Base-by-base conservation (phyloP, 1,140 invertebrate genomes). In the Helicorthomorpha holstii region DNA sequence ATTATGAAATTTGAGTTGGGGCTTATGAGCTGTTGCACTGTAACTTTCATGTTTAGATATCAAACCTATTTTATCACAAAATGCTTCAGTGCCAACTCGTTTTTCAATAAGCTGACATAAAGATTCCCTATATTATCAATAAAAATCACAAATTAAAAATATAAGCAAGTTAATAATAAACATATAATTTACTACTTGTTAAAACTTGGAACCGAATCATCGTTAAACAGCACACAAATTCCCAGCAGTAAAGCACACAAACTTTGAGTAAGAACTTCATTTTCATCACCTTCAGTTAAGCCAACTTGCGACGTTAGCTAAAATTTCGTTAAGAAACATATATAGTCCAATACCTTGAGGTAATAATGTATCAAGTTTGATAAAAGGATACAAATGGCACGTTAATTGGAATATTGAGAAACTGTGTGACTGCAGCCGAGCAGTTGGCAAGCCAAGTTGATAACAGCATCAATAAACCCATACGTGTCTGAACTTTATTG, bases 211-310 rank as follows among this genome's bases (percentile, higher is more conserved):
- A 88, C 80, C 1, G 80, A 80, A 59, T 93, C 82, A 62, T 96
- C 86, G 67, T 96, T 97, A 67, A 85, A 94, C 55, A 86, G 76
- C 46, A 96, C 78, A 65, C 90, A 94, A 44, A 98, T 74, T 1
- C 90, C 93, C 58, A 98, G 79, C 3, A 97, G 71, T 64, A 98
- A 91, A 1, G 95, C 90, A 66, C 90, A 92, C 52, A 98, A 71
- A 46, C 92, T 92, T 66, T 89, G 81, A 19, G 95, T 73, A 44
- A 97, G 69, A 57, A 82, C 80, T 61, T 91, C 89, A 61, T 83
- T 80, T 55, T 92, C 89, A 65, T 93, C 88, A 54, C 83, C 80
- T 69, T 85, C 83, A 54, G 76, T 78, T 19, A 82, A 78, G 51
- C 79, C 66, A 34, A 72, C 66, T 63, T 60, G 60, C 50, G 59